Conservation (phyloP, 2,888 invertebrate genomes). For the Anthoptus insignis region DNA sequence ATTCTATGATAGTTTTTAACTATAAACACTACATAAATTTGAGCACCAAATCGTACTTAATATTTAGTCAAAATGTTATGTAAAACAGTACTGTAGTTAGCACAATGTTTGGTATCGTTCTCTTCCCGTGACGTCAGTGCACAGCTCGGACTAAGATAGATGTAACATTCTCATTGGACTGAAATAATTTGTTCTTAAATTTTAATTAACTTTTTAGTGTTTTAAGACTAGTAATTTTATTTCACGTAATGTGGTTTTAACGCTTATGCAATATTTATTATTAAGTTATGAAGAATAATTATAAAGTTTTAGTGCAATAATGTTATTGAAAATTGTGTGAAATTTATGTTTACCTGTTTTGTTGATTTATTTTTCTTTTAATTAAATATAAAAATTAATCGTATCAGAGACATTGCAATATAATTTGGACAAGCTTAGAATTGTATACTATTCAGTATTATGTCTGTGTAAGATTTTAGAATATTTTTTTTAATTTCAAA, state of each 20-base stretch:
- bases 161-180: slow-evolving; percentile 78
- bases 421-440: slow-evolving; percentile 68
- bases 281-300: slow-evolving; percentile 73
- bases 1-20: slow-evolving; percentile 69
- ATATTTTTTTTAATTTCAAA: slow-evolving; percentile 76
- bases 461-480: slow-evolving; percentile 79
- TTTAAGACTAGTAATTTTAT: slow-evolving; percentile 76
- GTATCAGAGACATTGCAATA: slow-evolving; percentile 63
- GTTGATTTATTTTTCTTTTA: slow-evolving; percentile 74
- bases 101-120: slow-evolving; percentile 67
- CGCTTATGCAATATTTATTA: slow-evolving; percentile 85
- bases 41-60: slow-evolving; percentile 87
- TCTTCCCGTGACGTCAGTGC: slow-evolving; percentile 66
- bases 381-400: slow-evolving; percentile 58
- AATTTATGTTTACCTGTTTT: slow-evolving; percentile 81
- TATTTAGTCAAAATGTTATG: slow-evolving; percentile 83
- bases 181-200: slow-evolving; percentile 76
- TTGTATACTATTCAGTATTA: slow-evolving; percentile 82
- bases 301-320: slow-evolving; percentile 84
- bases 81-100: slow-evolving; percentile 62
- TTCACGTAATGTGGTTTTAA: slow-evolving; percentile 76
- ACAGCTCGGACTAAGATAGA: slow-evolving; percentile 64
- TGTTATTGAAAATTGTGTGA: slow-evolving; percentile 83
- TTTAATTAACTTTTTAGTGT: slow-evolving; percentile 73
- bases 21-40: slow-evolving; percentile 81